A percentile compares a stretch with the other conserved stretches of the same genome.
Conservation (phyloP, 2,113 vertebrate species). For the Platanista minor region DNA sequence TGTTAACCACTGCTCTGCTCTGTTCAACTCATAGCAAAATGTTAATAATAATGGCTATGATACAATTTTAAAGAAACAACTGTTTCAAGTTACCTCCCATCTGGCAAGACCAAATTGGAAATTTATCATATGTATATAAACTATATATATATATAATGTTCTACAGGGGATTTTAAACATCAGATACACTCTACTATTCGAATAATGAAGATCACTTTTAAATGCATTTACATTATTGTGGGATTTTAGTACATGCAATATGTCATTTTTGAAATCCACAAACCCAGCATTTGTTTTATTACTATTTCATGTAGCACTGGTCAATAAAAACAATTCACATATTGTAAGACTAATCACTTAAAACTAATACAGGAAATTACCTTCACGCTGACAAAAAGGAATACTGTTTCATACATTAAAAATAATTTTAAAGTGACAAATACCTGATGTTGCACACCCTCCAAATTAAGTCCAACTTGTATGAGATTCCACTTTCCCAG, state of each 20-base stretch:
- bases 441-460: not conserved
- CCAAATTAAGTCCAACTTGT: not conserved
- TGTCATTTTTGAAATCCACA: constrained; percentile 1
- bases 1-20: not conserved
- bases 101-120: not conserved
- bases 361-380: constrained; percentile 15
- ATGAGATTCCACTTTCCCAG: not conserved
- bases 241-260: not conserved
- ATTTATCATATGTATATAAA: not conserved
- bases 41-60: not conserved
- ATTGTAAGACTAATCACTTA: not conserved
- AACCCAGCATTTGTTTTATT: constrained; percentile 10
- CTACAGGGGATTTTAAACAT: not conserved
- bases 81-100: constrained; percentile 1
- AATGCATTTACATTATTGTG: not conserved
- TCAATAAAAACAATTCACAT: constrained; percentile 11
- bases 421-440: constrained; percentile 6
- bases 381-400: not conserved
- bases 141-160: not conserved
- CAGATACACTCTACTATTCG: not conserved
- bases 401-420: not conserved
- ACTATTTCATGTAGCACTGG: not conserved
- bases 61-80: constrained; percentile 37
- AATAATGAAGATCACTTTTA: constrained; percentile 10
- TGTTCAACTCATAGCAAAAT: not conserved